A percentile compares a stretch with the other conserved stretches of the same genome.
These are phyloP conservation scores for Zaprionus davidi DNA, from an alignment of 1,140 invertebrate genomes.

Conservation along the genomic window DNA sequence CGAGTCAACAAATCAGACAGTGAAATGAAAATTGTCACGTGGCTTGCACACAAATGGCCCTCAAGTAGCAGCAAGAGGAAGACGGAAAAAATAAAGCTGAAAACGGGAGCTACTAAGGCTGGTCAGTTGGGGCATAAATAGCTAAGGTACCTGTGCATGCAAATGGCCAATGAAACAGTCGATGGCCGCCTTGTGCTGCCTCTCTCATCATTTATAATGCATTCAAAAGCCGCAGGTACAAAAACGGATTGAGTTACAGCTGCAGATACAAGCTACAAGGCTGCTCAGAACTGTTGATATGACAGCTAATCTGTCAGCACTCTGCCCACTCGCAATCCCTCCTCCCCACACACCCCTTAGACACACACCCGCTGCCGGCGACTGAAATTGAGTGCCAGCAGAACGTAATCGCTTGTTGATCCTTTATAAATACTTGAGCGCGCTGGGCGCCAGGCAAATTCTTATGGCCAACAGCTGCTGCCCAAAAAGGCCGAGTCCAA, in stretches of 20 bases:
- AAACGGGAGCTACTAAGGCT: background rate
- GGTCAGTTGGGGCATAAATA: conserved; percentile 53
- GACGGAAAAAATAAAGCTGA: background rate
- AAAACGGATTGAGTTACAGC: conserved; percentile 20
- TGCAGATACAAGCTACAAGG: conserved; percentile 12
- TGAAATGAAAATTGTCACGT: conserved; percentile 63
- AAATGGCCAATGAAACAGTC: conserved; percentile 60
- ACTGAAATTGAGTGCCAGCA: conserved; percentile 53
- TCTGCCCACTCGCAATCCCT: conserved; percentile 23
- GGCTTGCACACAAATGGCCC: conserved; percentile 70
- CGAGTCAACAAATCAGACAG: conserved; percentile 41
- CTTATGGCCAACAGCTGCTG: conserved; percentile 51
- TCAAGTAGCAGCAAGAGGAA: conserved; percentile 39
- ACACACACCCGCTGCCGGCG: background rate
- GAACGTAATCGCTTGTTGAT: conserved; percentile 79
- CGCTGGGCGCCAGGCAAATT: conserved; percentile 36
- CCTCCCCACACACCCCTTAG: background rate
- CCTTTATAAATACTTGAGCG: conserved; percentile 75
- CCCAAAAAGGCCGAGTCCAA: conserved; percentile 5
- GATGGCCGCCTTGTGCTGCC: conserved; percentile 26
- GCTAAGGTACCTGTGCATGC: conserved; percentile 37
- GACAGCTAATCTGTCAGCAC: conserved; percentile 70
- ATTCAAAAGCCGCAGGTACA: conserved; percentile 56
- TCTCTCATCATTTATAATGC: conserved; percentile 71
- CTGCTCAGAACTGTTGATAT: conserved; percentile 47